These are phyloP conservation scores for Bucorvus abyssinicus DNA, from an alignment of 2,797 vertebrate genomes.

Conservation along the genomic window DNA sequence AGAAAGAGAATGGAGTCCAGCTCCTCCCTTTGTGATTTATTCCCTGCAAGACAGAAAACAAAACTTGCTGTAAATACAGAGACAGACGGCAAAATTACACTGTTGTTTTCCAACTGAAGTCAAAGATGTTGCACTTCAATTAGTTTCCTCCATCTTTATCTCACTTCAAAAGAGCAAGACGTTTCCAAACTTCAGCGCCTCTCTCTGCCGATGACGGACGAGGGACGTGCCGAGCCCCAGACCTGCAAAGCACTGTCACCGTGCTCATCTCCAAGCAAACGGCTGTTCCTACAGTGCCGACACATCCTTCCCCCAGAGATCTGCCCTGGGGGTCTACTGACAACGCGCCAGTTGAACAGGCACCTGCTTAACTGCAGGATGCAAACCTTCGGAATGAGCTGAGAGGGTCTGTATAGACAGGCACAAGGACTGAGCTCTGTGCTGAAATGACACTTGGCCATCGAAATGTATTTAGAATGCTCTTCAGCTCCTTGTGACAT, in stretches of 20 bases:
- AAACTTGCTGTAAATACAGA: accelerated
- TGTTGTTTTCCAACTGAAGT: not conserved
- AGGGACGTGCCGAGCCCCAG: not conserved
- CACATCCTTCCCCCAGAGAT: not conserved
- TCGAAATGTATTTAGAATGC: not conserved
- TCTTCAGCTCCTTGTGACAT: not conserved
- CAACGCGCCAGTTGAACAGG: not conserved
- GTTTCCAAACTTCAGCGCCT: not conserved
- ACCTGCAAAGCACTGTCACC: not conserved
- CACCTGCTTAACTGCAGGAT: not conserved
- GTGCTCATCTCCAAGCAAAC: not conserved
- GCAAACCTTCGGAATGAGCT: not conserved
- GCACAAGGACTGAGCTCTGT: not conserved
- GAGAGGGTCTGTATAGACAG: accelerated
- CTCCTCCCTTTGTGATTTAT: conserved; percentile 99
- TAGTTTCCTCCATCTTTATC: not conserved
- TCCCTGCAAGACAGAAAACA: conserved; percentile 84
- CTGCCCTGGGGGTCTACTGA: not conserved
- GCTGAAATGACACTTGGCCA: not conserved
- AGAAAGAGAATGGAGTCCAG: conserved; percentile 99
- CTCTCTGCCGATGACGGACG: not conserved
- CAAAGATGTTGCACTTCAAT: not conserved
- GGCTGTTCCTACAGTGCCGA: not conserved
- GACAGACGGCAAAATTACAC: not conserved
- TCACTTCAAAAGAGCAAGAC: not conserved